These are phyloP conservation scores for Mesaphorura yosii DNA, from an alignment of 1,140 invertebrate species.

Conservation along the genomic window DNA sequence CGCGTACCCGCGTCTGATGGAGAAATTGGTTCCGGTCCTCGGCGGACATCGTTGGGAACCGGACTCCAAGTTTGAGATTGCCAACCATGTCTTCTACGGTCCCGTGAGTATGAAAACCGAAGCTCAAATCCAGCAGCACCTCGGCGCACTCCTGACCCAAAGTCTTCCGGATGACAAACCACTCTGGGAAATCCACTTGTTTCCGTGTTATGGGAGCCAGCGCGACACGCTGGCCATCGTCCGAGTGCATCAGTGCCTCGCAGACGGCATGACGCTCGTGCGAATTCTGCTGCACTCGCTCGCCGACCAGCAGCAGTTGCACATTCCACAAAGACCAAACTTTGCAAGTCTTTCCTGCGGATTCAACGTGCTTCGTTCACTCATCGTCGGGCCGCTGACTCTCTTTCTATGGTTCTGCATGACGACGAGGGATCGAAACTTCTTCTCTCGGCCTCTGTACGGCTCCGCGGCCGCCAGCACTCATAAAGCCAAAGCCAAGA, in stretches of 20 bases:
- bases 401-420: constrained; percentile 40
- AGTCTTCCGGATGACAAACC: constrained; percentile 39
- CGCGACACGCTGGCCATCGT: constrained; percentile 43
- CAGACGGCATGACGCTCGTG: constrained; percentile 45
- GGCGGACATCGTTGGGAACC: constrained; percentile 43
- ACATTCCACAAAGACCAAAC: constrained; percentile 36
- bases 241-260: constrained; percentile 45
- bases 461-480: background rate
- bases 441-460: constrained; percentile 26
- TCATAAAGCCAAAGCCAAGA: constrained; percentile 3
- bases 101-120: constrained; percentile 32
- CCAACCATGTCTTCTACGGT: constrained; percentile 43
- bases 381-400: constrained; percentile 44
- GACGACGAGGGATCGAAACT: constrained; percentile 28
- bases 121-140: constrained; percentile 38
- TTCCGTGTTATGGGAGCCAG: constrained; percentile 38
- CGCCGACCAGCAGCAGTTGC: constrained; percentile 39
- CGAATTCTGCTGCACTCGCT: constrained; percentile 42
- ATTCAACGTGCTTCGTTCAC: constrained; percentile 39
- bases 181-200: constrained; percentile 46
- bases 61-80: constrained; percentile 42
- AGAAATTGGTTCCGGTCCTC: constrained; percentile 36
- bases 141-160: constrained; percentile 38
- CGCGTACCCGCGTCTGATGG: constrained; percentile 42
- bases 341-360: constrained; percentile 39